Evolutionary conservation across 2,113 vertebrate genomes (phyloP).

Genomic region (Grus americana): DNA sequence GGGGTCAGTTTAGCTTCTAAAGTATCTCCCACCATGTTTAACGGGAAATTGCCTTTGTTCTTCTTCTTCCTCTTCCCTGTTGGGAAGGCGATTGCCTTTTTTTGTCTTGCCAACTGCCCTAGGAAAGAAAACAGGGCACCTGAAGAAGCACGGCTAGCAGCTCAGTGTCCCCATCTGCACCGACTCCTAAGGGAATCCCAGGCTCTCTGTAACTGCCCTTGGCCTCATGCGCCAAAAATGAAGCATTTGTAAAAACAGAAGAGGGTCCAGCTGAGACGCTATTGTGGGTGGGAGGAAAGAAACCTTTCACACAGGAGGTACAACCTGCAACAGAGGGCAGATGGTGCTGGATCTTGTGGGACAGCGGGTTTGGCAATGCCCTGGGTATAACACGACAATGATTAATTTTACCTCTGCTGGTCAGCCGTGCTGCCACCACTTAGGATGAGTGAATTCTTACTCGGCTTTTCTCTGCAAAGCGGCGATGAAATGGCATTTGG

Average conservation of each 20-base stretch:
- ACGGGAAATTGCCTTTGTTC: slow-evolving; percentile 23
- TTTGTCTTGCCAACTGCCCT: not conserved
- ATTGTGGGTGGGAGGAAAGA: not conserved
- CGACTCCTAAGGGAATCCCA: not conserved
- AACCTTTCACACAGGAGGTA: not conserved
- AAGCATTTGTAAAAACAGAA: not conserved
- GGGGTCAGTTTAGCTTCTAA: not conserved
- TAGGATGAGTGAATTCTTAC: accelerated
- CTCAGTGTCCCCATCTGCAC: not conserved
- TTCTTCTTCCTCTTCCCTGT: slow-evolving; percentile 29
- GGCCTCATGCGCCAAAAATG: not conserved
- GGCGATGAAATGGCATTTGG: not conserved
- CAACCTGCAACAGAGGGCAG: not conserved
- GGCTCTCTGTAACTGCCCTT: not conserved
- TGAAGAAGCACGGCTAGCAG: not conserved
- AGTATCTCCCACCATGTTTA: not conserved
- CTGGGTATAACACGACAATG: not conserved
- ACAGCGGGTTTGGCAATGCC: not conserved
- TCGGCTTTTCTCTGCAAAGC: not conserved
- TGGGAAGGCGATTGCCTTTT: not conserved
- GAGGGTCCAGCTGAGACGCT: not conserved
- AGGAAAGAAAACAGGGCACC: not conserved
- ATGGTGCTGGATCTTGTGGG: not conserved
- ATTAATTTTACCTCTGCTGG: not conserved
- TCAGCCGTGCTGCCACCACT: accelerated